Base-by-base conservation (phyloP, 2,113 vertebrate species). In the Mustelus asterias region DNA sequence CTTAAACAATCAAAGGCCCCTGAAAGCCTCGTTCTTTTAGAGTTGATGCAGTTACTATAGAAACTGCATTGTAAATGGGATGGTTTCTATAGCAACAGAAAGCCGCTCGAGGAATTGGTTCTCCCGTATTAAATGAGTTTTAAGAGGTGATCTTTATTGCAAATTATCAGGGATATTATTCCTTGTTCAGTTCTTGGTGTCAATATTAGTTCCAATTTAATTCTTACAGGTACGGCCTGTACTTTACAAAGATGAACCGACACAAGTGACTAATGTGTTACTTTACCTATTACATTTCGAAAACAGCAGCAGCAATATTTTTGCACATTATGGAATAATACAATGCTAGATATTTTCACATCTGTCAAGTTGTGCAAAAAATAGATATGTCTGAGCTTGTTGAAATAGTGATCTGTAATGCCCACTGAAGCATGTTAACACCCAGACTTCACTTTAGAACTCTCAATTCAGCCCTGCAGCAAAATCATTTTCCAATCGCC, bases 171-270 rank as follows among this genome's bases (percentile, higher is more conserved):
- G 88, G 18, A 37, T 22, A 1, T 93, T 93, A 22, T 37, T 93
- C 33, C 89, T 37, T 65, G 89, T 14, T 93, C 60, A 65, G 89
- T n/a, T 65, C 37, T 37, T 93, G 60, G 16, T 63, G 58, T 93
- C 88, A 37, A 37, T 65, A 65, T 93, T 93, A 37, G 60, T 93
- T 93, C 60, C 58, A 93, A 65, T 63, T 93, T 93, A 93, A 65
- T 93, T 93, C 16, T 37, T 93, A 65, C 58, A 65, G 63, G 65
- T 93, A 93, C 33, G 37, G n/a, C 10, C 89, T 22, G 60, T 65
- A 60, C 89, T 93, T 93, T n/a, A 16, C 60, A 89, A 89, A 16
- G 86, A 58, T 58, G 24, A 48, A 89, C 86, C 86, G 37, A 37
- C 20, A 93, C 33, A 93, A 54, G 33, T 65, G 60, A 65, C 89